Percentiles rank a stretch among this genome's conserved stretches.
Evolutionary conservation across 2,888 invertebrate genomes (phyloP).

Genomic region (Drosophila pullipes): DNA sequence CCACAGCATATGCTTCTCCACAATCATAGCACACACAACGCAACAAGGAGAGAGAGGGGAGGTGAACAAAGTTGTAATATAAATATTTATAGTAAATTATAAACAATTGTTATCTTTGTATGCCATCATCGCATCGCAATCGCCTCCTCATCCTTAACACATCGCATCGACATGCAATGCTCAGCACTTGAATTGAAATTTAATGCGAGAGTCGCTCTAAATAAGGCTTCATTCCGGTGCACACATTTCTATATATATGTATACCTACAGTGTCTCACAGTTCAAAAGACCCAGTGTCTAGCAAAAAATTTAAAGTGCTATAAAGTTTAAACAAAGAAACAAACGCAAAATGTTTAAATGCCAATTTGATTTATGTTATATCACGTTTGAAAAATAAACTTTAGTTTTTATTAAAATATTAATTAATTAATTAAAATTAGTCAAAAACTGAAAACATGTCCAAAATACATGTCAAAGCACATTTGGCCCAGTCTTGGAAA

Average conservation of each 20-base stretch:
- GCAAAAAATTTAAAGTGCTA: no score
- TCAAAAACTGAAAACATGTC: no score
- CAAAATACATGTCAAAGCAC: no score
- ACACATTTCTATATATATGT: background rate
- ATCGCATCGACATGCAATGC: conserved; percentile 60
- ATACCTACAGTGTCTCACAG: no score
- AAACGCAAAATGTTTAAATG: no score
- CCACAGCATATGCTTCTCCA: conserved; percentile 34
- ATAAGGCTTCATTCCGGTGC: conserved; percentile 12
- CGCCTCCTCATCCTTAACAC: conserved; percentile 20
- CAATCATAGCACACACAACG: background rate
- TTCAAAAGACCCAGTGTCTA: no score
- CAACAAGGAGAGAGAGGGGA: conserved; percentile 6
- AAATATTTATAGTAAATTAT: conserved; percentile 63
- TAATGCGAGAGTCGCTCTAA: conserved; percentile 37
- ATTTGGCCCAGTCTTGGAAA: no score
- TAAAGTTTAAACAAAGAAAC: no score
- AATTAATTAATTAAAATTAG: no score
- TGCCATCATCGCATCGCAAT: conserved; percentile 41
- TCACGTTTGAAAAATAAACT: no score
- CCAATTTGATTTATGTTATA: no score
- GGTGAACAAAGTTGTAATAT: conserved; percentile 36
- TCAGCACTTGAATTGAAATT: conserved; percentile 27
- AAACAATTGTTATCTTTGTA: conserved; percentile 71
- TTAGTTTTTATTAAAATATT: no score